Evolutionary conservation across 2,888 invertebrate genomes (phyloP).

Genomic region (Plagodis pulveraria): DNA sequence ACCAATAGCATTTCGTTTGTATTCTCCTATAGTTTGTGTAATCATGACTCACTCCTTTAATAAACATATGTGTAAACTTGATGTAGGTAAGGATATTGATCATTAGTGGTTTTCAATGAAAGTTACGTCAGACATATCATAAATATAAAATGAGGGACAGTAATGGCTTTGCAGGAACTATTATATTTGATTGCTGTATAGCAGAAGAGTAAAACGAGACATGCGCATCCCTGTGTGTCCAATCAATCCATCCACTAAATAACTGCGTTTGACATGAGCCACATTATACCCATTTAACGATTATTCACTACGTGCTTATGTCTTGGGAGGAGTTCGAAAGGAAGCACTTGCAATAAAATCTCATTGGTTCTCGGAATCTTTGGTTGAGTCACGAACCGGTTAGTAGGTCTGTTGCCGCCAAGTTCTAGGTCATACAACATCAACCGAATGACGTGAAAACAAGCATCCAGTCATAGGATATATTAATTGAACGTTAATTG

Average conservation of each 20-base stretch:
- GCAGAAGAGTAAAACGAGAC: too few relatives aligned
- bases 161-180: too few relatives aligned
- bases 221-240: too few relatives aligned
- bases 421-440: conserved; percentile 77
- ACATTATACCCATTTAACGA: background rate
- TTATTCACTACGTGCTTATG: conserved; percentile 22
- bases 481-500: conserved; percentile 22
- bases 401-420: conserved; percentile 53
- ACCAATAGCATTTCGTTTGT: conserved; percentile 47
- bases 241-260: background rate
- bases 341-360: conserved; percentile 64
- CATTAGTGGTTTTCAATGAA: conserved; percentile 61
- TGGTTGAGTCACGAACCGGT: conserved; percentile 49
- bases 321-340: conserved; percentile 51
- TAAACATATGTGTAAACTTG: conserved; percentile 47
- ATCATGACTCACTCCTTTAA: conserved; percentile 57
- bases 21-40: conserved; percentile 60
- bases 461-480: conserved; percentile 19
- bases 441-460: conserved; percentile 39
- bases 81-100: conserved; percentile 54
- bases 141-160: background rate
- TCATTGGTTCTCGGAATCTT: conserved; percentile 64
- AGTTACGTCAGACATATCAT: conserved; percentile 55
- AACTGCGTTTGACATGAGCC: background rate
- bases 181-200: too few relatives aligned